These are phyloP conservation scores for Asarcornis scutulata DNA, from an alignment of 2,113 vertebrate genomes.

Conservation along the genomic window DNA sequence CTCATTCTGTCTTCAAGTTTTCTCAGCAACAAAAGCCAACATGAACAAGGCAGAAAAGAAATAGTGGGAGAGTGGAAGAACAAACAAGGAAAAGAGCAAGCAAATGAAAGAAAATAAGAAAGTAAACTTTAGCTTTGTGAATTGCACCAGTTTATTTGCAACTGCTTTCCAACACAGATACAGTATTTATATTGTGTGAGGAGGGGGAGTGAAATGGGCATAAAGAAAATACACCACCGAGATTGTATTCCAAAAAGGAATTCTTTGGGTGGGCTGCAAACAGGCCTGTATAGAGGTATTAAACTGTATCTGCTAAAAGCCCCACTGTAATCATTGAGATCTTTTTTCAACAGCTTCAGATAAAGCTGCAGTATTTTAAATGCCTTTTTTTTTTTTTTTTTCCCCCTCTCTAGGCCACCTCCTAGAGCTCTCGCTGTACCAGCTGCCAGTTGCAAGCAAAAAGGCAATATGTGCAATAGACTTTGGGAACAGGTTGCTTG, in stretches of 20 bases:
- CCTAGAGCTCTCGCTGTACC: neutral
- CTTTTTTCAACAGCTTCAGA: neutral
- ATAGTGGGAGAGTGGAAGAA: neutral
- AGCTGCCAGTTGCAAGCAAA: neutral
- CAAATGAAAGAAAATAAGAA: neutral
- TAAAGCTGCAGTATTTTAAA: constrained; percentile 42
- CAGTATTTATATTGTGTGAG: neutral
- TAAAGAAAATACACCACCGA: neutral
- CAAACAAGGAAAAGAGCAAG: neutral
- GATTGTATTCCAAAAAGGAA: neutral
- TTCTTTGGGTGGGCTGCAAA: neutral
- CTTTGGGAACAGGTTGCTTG: neutral
- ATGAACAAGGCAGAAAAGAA: constrained; percentile 8
- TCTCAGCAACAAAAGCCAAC: neutral
- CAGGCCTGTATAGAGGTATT: neutral
- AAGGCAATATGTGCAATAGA: neutral
- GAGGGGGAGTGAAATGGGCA: neutral
- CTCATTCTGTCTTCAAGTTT: constrained; percentile 28
- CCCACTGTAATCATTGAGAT: neutral
- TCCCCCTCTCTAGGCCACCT: neutral
- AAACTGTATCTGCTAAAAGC: neutral
- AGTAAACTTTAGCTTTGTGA: neutral
- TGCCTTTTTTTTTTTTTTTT: neutral
- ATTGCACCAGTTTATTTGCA: neutral
- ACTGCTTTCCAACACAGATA: neutral